Base-by-base conservation (phyloP, 2,113 vertebrate genomes). In the Gymnorhina tibicen region DNA sequence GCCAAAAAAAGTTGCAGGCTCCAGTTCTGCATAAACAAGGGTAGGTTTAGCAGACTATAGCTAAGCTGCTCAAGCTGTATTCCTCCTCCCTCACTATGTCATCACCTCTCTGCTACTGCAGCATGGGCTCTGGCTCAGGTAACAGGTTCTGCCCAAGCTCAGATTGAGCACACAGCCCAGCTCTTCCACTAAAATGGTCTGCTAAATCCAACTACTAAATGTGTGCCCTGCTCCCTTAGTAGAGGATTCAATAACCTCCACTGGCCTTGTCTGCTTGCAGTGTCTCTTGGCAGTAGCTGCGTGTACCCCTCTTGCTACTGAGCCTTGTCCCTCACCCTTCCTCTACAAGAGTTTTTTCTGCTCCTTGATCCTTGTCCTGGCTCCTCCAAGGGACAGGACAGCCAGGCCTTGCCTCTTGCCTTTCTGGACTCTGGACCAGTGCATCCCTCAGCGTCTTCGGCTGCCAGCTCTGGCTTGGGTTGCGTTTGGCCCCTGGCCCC, bases 201-300 rank as follows among this genome's bases (percentile, higher is more conserved):
- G 44, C 46, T 53, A 62, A 73, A 77, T 52, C n/a, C 68, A 37
- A 0, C 11, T 13, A 21, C 28, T 52, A 50, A 66, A 56, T 27
- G 12, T 50, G 20, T 67, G 28, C 18, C 42, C 22, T 4, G 0
- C 28, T 84, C 28, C 15, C 64, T 47, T n/a, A 46, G 26, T 18
- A 53, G 49, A 73, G 41, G 50, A 73, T 1, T 4, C 26, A 21
- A 4, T 46, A n/a, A 32, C 30, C 11, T 62, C 0, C 0, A 39
- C 32, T 56, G 12, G 24, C 22, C 37, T 50, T 1, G 0, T n/a
- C 27, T 86, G 37, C 52, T 74, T 42, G 18, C 64, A 37, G 20
- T 18, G 22, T 60, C 53, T 83, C 50, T 77, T 44, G 55, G 72
- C 72, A 37, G 32, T 14, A 86, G 28, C 46, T 75, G 39, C 11